Base-by-base conservation (phyloP, 30 jellyfish, hydroid and myxozoan species). In the Aurelia sp. region DNA sequence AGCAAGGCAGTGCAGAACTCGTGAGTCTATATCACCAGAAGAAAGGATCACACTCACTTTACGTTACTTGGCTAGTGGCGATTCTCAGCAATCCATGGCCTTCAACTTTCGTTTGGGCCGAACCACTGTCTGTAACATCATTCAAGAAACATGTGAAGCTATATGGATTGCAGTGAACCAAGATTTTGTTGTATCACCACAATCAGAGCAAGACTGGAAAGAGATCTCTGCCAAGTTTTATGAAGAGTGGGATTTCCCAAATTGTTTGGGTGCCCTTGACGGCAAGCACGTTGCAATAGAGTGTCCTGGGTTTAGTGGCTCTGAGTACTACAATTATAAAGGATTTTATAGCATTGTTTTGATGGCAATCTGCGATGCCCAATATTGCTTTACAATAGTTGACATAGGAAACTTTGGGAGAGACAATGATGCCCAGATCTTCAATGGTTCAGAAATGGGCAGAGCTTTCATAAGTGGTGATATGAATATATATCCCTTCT, bases 321-420 rank as follows among this genome's bases (percentile, higher is more conserved):
- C 97, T 33, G 17, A 22, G 12, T 87, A 2, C 65, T 87, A n/a
- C 31, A 87, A 69, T 44, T 87, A 87, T 52, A 87, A 78, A 68
- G 88, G 82, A 35, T 78, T 76, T 59, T 71, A 66, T 73, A 87
- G 96, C 88, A 9, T 87, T 37, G 89, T 90, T 16, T 53, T 82
- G 63, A 78, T 90, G 91, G 96, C 97, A 31, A 78, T 91, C 5
- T 91, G 96, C 81, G 96, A 91, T 85, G 91, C 96, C 44, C 77
- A 86, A 11, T 86, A 91, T 67, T 59, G 85, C 23, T 83, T 90
- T 63, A 74, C 96, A 4, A 55, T 70, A 9, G 97, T 90, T 5
- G 90, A 82, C 84, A 84, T 90, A 35, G 97, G 97, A 3, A 47
- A 23, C 59, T 66, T 13, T 86, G 96, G 93, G 12, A 4, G 92